A percentile compares a stretch with the other conserved stretches of the same genome.
These are phyloP conservation scores for Hemicrepidius hirtus DNA, from an alignment of 2,888 invertebrate species.

Conservation along the genomic window DNA sequence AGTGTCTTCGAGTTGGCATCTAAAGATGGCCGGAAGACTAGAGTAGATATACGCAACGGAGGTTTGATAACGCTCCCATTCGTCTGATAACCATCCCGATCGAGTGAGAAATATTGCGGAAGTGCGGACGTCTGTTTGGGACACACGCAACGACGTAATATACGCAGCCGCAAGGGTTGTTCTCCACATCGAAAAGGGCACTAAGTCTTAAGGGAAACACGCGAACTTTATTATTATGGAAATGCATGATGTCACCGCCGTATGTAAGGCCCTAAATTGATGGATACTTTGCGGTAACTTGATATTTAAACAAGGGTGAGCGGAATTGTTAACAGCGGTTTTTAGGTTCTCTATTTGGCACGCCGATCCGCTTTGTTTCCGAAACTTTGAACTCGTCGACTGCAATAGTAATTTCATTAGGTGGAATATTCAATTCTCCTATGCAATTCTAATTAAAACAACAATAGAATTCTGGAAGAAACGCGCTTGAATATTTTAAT, in stretches of 20 bases:
- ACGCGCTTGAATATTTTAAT: slow-evolving; percentile 67
- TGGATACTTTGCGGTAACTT: slow-evolving; percentile 52
- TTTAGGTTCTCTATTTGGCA: slow-evolving; percentile 43
- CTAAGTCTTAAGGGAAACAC: slow-evolving; percentile 53
- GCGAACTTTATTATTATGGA: slow-evolving; percentile 59
- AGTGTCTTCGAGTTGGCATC: slow-evolving; percentile 63
- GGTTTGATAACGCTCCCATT: slow-evolving; percentile 66
- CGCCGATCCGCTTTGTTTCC: slow-evolving; percentile 27
- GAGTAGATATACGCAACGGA: slow-evolving; percentile 66
- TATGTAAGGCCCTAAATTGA: slow-evolving; percentile 52
- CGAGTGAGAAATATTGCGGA: slow-evolving; percentile 69
- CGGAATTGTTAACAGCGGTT: slow-evolving; percentile 51
- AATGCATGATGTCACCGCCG: slow-evolving; percentile 58
- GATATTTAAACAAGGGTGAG: slow-evolving; percentile 56
- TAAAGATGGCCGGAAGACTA: slow-evolving; percentile 67
- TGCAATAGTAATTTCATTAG: slow-evolving; percentile 65
- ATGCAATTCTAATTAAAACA: slow-evolving; percentile 66
- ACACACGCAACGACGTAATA: slow-evolving; percentile 66
- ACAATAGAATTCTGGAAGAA: slow-evolving; percentile 67
- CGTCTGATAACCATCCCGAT: slow-evolving; percentile 64
- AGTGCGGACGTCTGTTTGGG: slow-evolving; percentile 66
- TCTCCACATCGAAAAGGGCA: slow-evolving; percentile 52
- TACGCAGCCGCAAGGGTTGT: slow-evolving; percentile 53
- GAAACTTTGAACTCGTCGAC: slow-evolving; percentile 39
- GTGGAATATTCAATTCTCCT: slow-evolving; percentile 62